Percentiles rank a stretch among this genome's conserved stretches.
These are phyloP conservation scores for Thrips palmi DNA, from an alignment of 1,140 invertebrate species.

Conservation along the genomic window DNA sequence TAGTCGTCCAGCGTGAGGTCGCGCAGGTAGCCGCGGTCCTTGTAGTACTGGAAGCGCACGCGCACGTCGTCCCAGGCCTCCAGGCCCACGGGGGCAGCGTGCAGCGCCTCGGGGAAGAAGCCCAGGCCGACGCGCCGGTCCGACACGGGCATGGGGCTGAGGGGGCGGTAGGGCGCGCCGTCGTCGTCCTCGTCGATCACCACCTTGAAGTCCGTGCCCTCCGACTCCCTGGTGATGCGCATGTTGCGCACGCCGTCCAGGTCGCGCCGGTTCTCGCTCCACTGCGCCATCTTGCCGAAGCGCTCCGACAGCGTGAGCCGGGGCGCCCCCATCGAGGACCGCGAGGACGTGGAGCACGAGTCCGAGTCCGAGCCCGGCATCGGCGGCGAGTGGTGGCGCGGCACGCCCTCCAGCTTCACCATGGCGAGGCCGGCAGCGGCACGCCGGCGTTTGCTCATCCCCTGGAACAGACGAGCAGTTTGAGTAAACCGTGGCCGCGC, in stretches of 20 bases:
- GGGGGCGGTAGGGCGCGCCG: slow-evolving; percentile 16
- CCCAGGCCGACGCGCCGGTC: slow-evolving; percentile 21
- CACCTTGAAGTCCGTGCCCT: slow-evolving; percentile 46
- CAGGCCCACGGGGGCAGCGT: slow-evolving; percentile 35
- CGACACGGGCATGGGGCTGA: slow-evolving; percentile 7
- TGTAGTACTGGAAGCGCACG: slow-evolving; percentile 69
- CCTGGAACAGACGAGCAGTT: too few relatives aligned
- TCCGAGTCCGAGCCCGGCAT: too few relatives aligned
- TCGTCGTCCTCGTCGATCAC: slow-evolving; percentile 30
- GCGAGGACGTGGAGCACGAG: not conserved
- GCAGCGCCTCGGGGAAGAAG: slow-evolving; percentile 54
- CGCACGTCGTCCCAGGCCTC: slow-evolving; percentile 70
- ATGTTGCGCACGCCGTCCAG: slow-evolving; percentile 48
- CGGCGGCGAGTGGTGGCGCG: too few relatives aligned
- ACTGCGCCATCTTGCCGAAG: slow-evolving; percentile 79
- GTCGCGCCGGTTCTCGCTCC: slow-evolving; percentile 54
- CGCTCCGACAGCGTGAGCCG: slow-evolving; percentile 54
- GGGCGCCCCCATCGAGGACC: slow-evolving; percentile 12
- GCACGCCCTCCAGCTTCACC: too few relatives aligned
- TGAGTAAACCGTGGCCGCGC: too few relatives aligned
- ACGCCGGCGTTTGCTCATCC: too few relatives aligned
- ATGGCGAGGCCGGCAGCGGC: too few relatives aligned
- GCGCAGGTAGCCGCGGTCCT: slow-evolving; percentile 63
- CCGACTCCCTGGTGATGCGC: slow-evolving; percentile 54
- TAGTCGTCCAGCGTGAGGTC: slow-evolving; percentile 63